phyloP scores from a whole-genome alignment of 2,797 vertebrate genomes.

The Octomys mimax region DNA sequence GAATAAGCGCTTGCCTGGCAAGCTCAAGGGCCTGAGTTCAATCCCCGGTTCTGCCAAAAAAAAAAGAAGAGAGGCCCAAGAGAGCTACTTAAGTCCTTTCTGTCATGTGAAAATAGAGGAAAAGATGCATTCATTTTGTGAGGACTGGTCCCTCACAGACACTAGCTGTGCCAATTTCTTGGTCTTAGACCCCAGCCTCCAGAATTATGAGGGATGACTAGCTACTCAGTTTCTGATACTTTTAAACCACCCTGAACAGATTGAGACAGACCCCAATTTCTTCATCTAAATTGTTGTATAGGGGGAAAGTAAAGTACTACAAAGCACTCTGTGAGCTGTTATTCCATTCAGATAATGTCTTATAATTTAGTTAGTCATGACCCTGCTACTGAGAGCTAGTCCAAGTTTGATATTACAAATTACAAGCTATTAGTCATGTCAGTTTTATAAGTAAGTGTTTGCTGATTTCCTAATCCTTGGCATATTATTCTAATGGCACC shows the following conservation, averaged over 20 bases:
- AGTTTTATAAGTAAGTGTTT: neutral
- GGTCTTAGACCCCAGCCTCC: neutral
- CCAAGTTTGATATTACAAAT: neutral
- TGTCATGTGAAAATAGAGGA: neutral
- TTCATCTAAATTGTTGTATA: neutral
- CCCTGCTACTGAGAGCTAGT: neutral
- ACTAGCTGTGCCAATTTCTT: neutral
- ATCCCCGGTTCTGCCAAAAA: too few relatives aligned
- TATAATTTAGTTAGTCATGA: neutral
- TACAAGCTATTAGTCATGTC: neutral
- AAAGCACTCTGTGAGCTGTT: neutral
- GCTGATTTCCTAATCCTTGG: neutral
- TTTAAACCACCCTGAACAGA: neutral
- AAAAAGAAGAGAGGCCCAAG: neutral
- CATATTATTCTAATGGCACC: neutral
- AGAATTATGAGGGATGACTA: neutral
- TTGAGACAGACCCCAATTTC: neutral
- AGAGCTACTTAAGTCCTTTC: neutral
- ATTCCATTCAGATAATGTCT: neutral
- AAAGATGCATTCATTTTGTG: neutral
- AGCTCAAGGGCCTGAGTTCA: too few relatives aligned
- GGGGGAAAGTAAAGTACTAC: neutral
- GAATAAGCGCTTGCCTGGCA: too few relatives aligned
- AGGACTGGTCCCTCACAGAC: neutral
- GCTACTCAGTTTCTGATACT: neutral